phyloP scores from a whole-genome alignment of 2,113 vertebrate genomes.

The Sorex fumeus region DNA sequence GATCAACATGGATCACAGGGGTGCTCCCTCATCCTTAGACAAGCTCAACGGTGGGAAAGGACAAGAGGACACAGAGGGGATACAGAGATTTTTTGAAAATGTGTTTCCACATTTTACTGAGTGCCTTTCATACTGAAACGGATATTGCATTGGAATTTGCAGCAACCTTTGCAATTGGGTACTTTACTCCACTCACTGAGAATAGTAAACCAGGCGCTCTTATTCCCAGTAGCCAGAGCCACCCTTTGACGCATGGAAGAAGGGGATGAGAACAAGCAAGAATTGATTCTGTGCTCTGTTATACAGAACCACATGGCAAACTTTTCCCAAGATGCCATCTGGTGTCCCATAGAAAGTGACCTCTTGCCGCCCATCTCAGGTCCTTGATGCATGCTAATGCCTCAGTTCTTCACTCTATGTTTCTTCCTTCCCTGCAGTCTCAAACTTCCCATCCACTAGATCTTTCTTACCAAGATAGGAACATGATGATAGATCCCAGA shows the following conservation, averaged over 20 bases:
- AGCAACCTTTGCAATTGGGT: neutral
- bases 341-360: too few relatives aligned
- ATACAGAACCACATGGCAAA: neutral
- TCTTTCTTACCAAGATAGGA: neutral
- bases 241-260: neutral
- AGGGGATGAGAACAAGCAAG: neutral
- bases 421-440: neutral
- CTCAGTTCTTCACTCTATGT: neutral
- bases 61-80: neutral
- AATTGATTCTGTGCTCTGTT: neutral
- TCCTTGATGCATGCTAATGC: neutral
- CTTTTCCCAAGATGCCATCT: accelerated
- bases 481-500: neutral
- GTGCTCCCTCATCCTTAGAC: neutral
- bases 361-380: accelerated
- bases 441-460: neutral
- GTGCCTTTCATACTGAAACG: neutral
- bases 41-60: neutral
- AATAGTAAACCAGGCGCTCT: neutral
- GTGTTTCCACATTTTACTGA: neutral
- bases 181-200: neutral
- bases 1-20: neutral
- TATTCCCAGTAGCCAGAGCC: neutral
- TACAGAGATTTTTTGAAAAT: neutral
- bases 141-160: too few relatives aligned